Conservation (phyloP, 2,797 vertebrate species). For the Rallus crepitans region DNA sequence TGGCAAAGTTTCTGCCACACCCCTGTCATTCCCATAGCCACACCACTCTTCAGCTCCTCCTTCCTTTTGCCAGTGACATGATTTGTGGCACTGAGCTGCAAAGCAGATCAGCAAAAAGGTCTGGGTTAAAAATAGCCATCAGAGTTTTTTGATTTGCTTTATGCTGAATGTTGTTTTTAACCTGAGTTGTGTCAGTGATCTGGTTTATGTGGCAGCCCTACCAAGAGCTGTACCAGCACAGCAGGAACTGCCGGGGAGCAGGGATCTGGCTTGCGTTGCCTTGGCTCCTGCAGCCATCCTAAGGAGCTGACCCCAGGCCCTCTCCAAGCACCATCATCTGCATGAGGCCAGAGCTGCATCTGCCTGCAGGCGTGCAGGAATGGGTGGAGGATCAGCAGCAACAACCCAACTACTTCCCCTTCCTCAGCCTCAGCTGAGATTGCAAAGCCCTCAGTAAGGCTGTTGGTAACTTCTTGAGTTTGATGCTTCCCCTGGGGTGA, state of each 20-base stretch:
- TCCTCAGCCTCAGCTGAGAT: background rate
- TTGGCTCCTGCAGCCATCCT: background rate
- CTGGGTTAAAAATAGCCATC: background rate
- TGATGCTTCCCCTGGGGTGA: background rate
- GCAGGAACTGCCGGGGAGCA: accelerated
- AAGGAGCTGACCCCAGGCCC: background rate
- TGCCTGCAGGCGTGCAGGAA: background rate
- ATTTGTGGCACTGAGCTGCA: background rate
- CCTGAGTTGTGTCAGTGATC: background rate
- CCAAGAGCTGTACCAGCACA: background rate
- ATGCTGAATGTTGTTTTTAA: background rate
- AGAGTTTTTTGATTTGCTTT: background rate
- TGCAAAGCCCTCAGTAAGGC: background rate
- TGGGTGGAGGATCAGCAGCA: background rate
- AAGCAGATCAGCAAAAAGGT: background rate
- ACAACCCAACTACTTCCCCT: background rate
- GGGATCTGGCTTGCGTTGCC: background rate
- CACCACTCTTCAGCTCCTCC: background rate
- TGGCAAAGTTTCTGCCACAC: background rate
- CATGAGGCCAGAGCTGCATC: background rate
- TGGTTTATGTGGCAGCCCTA: background rate
- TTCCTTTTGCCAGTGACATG: background rate
- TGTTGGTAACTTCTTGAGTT: background rate
- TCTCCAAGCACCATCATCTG: background rate
- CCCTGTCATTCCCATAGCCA: background rate